A percentile compares a stretch with the other conserved stretches of the same genome.
phyloP scores from a whole-genome alignment of 2,113 vertebrate species.

The Pollachius pollachius region DNA sequence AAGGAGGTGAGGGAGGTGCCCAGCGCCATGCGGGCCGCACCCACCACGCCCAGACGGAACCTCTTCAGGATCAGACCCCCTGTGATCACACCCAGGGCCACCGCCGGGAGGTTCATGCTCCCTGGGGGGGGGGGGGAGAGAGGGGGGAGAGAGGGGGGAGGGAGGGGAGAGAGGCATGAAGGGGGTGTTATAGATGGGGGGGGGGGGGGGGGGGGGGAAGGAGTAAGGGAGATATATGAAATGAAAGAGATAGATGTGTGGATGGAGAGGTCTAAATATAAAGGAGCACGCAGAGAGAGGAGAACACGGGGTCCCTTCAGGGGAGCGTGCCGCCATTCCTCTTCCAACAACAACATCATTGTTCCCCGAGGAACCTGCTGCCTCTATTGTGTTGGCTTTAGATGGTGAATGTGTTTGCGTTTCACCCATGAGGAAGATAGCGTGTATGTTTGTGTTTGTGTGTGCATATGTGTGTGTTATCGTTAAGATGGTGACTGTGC shows the following conservation, averaged over 20 bases:
- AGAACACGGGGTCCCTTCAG: too few relatives aligned
- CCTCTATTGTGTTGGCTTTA: too few relatives aligned
- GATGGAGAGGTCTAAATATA: not conserved
- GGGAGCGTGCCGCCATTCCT: too few relatives aligned
- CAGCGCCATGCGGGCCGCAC: slow-evolving; percentile 78
- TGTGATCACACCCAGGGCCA: slow-evolving; percentile 88
- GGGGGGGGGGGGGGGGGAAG: too few relatives aligned
- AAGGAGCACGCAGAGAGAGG: too few relatives aligned
- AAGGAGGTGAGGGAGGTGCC: slow-evolving; percentile 75
- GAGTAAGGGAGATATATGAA: too few relatives aligned
- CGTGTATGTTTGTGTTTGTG: too few relatives aligned
- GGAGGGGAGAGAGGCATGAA: not conserved
- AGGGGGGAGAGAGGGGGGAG: not conserved
- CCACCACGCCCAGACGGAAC: slow-evolving; percentile 77
- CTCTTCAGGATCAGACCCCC: slow-evolving; percentile 89
- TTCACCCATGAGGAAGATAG: not conserved
- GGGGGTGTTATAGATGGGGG: not conserved
- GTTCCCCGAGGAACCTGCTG: too few relatives aligned
- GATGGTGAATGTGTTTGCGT: not conserved
- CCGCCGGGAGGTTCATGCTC: slow-evolving; percentile 87
- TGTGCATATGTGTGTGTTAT: not conserved
- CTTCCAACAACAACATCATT: too few relatives aligned
- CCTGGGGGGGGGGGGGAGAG: slow-evolving; percentile 65
- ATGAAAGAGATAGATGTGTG: not conserved
- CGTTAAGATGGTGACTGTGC: too few relatives aligned